Conservation (phyloP, 2,888 invertebrate genomes). For the Stenotaenia linearis region DNA sequence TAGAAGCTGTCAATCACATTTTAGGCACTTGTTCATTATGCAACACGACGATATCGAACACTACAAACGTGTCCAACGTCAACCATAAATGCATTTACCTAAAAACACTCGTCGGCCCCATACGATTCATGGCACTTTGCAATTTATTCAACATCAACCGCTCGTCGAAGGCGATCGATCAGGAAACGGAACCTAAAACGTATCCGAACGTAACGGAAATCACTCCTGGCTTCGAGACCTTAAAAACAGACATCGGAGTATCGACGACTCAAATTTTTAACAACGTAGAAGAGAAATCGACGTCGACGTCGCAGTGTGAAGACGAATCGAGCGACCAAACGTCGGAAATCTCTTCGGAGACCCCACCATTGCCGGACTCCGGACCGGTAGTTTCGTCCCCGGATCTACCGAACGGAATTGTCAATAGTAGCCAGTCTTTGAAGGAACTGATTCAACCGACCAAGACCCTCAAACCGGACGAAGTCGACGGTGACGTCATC, state of each 20-base stretch:
- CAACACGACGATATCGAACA: too few species aligned
- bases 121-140: neutral
- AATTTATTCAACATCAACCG: neutral
- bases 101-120: neutral
- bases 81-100: neutral
- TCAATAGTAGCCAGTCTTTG: constrained; percentile 6
- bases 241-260: neutral
- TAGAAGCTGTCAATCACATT: neutral
- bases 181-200: neutral
- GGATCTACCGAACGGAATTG: neutral
- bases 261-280: neutral
- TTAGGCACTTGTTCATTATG: neutral
- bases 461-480: neutral
- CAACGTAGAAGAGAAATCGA: neutral
- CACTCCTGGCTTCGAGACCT: neutral
- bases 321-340: neutral
- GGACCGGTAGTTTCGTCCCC: neutral
- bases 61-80: neutral
- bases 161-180: neutral
- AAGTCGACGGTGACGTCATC: neutral
- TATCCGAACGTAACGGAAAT: neutral
- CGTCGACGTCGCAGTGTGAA: neutral
- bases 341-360: neutral
- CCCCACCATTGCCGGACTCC: neutral
- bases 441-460: constrained; percentile 30